phyloP scores from a whole-genome alignment of 2,113 vertebrate species.

The Paramormyrops kingsleyae region DNA sequence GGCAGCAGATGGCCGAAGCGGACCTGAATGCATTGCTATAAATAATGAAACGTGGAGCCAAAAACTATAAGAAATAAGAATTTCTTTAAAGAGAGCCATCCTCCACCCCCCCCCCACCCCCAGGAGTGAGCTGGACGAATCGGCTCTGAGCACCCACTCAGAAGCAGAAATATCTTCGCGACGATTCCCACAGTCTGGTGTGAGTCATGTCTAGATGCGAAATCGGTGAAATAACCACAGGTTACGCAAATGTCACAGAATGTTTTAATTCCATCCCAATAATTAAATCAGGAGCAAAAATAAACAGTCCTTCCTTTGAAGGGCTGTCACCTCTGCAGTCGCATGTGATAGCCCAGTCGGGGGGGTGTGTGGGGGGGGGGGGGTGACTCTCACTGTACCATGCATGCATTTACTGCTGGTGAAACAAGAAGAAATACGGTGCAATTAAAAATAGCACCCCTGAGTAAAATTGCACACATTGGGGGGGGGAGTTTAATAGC shows the following conservation, averaged over 20 bases:
- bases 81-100: background rate
- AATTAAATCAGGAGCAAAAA: background rate
- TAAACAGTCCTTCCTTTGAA: background rate
- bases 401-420: background rate
- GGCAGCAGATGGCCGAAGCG: background rate
- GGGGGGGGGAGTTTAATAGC: background rate
- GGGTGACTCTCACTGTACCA: background rate
- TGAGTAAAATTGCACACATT: background rate
- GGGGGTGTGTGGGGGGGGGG: background rate
- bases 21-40: background rate
- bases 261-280: conserved; percentile 4
- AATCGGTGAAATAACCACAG: background rate
- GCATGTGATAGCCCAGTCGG: background rate
- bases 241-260: conserved; percentile 13
- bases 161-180: background rate
- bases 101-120: background rate
- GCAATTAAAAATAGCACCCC: background rate
- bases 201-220: background rate
- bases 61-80: background rate
- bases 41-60: background rate
- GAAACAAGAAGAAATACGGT: background rate
- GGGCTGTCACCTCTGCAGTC: background rate
- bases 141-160: background rate
- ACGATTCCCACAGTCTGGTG: background rate
- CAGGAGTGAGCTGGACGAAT: background rate